Conservation (phyloP, 2,888 invertebrate species). For the Cryptocheilus praepositus region DNA sequence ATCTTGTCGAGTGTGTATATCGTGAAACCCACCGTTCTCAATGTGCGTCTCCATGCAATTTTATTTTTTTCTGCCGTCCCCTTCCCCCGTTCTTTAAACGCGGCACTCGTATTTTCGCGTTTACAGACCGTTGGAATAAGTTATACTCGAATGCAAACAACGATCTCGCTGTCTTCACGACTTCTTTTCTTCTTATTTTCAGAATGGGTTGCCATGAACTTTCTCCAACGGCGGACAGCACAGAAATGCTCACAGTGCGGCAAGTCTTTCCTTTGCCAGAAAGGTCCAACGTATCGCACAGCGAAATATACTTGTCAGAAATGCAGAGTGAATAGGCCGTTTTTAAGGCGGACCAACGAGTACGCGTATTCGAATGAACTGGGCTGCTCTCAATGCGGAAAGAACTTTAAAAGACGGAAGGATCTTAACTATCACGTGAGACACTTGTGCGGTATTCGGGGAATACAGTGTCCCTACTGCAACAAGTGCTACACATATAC, state of each 20-base stretch:
- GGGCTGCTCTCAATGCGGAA: constrained; percentile 66
- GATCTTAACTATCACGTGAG: constrained; percentile 59
- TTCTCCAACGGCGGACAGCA: not conserved
- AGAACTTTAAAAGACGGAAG: constrained; percentile 60
- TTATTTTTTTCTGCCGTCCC: too few relatives aligned
- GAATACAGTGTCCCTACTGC: constrained; percentile 72
- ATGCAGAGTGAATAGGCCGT: constrained; percentile 9
- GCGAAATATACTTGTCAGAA: constrained; percentile 33
- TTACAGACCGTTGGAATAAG: too few relatives aligned
- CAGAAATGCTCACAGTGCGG: constrained; percentile 29
- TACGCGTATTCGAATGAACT: constrained; percentile 21
- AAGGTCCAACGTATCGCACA: not conserved
- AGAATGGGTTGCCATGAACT: constrained; percentile 27
- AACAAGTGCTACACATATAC: constrained; percentile 52
- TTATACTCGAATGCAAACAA: too few relatives aligned
- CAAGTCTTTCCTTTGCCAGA: not conserved
- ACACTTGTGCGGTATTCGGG: constrained; percentile 69
- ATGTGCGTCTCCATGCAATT: too few relatives aligned
- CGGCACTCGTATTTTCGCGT: too few relatives aligned
- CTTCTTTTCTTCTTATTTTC: constrained; percentile 27
- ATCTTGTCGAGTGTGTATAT: too few relatives aligned
- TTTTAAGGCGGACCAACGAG: constrained; percentile 2
- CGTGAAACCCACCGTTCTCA: too few relatives aligned
- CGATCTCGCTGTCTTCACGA: constrained; percentile 8
- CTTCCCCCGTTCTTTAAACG: too few relatives aligned